Evolutionary conservation across 2,888 invertebrate genomes (phyloP).

Genomic region (Ischnura elegans): DNA sequence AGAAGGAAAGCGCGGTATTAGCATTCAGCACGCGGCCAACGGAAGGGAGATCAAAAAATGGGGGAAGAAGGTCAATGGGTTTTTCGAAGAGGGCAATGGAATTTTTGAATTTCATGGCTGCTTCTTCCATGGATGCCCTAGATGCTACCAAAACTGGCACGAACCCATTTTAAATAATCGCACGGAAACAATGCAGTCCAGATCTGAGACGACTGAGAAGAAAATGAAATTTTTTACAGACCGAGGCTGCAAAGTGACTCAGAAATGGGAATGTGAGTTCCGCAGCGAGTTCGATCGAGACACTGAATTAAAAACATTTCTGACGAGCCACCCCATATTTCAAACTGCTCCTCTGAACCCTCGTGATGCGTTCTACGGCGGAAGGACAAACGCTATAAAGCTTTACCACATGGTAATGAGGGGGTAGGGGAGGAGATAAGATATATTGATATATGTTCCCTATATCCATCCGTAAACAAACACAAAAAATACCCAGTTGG

Average conservation of each 20-base stretch:
- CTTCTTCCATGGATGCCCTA: neutral
- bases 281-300: neutral
- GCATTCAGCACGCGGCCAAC: neutral
- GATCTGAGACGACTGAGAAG: neutral
- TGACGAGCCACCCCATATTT: too few relatives aligned
- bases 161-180: neutral
- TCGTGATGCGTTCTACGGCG: neutral
- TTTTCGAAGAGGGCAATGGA: neutral
- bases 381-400: neutral
- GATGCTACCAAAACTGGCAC: neutral
- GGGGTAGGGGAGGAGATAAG: slow-evolving; percentile 72
- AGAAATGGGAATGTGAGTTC: neutral
- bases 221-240: neutral
- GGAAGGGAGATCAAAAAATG: neutral
- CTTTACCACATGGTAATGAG: slow-evolving; percentile 13
- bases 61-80: neutral
- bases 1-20: neutral
- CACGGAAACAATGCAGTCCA: neutral
- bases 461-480: slow-evolving; percentile 51
- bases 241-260: neutral
- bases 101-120: slow-evolving; percentile 4
- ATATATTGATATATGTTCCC: slow-evolving; percentile 73
- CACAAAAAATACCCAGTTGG: slow-evolving; percentile 43
- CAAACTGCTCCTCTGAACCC: neutral
- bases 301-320: neutral